These are phyloP conservation scores for Ciona savignyi DNA, from an alignment of 23 tunicate genomes.

Conservation along the genomic window DNA sequence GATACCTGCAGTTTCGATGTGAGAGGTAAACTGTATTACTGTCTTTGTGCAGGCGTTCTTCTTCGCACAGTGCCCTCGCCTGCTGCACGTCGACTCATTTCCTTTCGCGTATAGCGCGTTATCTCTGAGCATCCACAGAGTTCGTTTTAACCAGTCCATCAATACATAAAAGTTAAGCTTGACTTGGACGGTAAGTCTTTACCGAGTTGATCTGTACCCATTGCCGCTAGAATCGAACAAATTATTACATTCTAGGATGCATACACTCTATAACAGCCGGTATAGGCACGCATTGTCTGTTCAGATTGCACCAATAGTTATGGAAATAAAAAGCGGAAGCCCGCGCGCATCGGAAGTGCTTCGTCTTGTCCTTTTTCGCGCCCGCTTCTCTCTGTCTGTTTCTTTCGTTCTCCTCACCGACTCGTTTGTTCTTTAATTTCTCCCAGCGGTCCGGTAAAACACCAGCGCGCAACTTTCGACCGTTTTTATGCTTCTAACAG, in stretches of 20 bases:
- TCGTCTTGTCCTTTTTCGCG: conserved; percentile 42
- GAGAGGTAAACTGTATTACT: not conserved
- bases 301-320: conserved; percentile 16
- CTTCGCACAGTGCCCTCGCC: conserved; percentile 30
- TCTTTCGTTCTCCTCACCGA: conserved; percentile 8
- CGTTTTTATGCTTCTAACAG: too few species aligned
- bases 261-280: too few species aligned
- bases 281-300: too few species aligned
- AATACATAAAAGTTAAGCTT: too few species aligned
- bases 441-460: conserved; percentile 3
- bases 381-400: not conserved
- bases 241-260: too few species aligned
- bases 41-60: conserved; percentile 20
- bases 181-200: too few species aligned
- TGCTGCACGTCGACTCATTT: conserved; percentile 31
- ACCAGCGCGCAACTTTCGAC: conserved; percentile 33
- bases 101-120: conserved; percentile 21
- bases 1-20: not conserved
- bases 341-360: conserved; percentile 55
- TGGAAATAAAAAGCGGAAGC: conserved; percentile 46
- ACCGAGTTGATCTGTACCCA: too few species aligned
- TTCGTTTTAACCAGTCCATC: too few species aligned
- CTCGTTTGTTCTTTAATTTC: conserved; percentile 10
- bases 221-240: too few species aligned
- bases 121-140: conserved; percentile 10